Percentiles rank a stretch among this genome's conserved stretches.
Conservation (phyloP, 2,888 invertebrate genomes). For the Apodemia duryi region DNA sequence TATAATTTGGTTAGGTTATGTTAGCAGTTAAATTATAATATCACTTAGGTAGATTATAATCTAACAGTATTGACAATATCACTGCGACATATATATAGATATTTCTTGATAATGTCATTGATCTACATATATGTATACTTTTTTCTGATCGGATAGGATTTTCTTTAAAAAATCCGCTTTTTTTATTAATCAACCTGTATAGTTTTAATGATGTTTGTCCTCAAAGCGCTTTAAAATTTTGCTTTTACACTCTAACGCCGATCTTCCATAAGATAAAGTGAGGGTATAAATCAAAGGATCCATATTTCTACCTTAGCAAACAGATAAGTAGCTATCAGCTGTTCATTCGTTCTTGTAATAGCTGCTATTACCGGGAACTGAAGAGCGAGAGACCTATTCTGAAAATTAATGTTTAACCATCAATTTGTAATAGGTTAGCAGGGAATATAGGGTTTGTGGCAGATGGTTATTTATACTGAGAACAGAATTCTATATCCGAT, state of each 20-base stretch:
- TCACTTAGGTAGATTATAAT: too few species aligned
- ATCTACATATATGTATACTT: too few species aligned
- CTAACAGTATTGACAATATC: too few species aligned
- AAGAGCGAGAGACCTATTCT: conserved; percentile 16
- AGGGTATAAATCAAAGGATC: conserved; percentile 5
- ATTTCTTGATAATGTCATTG: too few species aligned
- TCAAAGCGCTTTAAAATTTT: too few species aligned
- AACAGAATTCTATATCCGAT: not conserved
- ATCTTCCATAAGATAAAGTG: not conserved
- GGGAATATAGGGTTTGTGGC: conserved; percentile 5
- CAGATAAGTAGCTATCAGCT: conserved; percentile 20
- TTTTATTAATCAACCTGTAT: too few species aligned
- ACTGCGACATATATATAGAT: too few species aligned
- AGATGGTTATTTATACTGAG: conserved; percentile 4
- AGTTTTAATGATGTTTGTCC: too few species aligned
- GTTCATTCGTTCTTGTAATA: conserved; percentile 23
- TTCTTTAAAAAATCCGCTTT: too few species aligned
- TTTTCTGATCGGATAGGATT: too few species aligned
- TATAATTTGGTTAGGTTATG: too few species aligned
- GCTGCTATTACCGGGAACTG: conserved; percentile 22
- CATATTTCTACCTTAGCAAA: conserved; percentile 15
- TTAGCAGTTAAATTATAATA: too few species aligned
- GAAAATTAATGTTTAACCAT: conserved; percentile 11
- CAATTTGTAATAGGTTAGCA: conserved; percentile 10
- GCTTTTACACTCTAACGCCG: not conserved